phyloP scores from a whole-genome alignment of 2,113 vertebrate species.

The Baryphthengus martii region DNA sequence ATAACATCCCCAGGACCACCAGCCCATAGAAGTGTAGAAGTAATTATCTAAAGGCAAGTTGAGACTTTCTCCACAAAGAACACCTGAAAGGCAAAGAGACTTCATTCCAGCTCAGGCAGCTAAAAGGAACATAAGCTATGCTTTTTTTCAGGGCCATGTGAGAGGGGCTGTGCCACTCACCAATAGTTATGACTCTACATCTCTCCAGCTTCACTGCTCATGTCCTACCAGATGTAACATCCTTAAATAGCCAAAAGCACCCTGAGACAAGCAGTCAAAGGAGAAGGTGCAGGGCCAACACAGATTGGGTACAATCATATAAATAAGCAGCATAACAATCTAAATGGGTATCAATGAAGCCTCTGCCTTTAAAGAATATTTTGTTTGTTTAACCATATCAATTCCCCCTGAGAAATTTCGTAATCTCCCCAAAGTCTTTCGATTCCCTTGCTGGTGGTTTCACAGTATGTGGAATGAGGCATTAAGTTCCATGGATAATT shows the following conservation, averaged over 20 bases:
- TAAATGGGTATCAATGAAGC: neutral
- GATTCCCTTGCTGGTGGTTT: neutral
- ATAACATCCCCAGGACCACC: neutral
- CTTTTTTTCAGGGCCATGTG: neutral
- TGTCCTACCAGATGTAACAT: neutral
- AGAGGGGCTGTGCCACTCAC: neutral
- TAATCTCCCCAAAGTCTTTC: neutral
- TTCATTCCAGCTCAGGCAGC: neutral
- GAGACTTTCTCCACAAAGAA: neutral
- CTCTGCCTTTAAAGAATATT: neutral
- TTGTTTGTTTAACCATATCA: neutral
- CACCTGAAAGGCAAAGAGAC: neutral
- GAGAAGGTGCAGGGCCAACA: neutral
- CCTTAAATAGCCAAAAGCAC: neutral
- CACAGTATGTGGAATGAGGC: neutral
- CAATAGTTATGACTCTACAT: fast-evolving
- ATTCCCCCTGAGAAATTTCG: neutral
- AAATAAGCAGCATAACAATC: neutral
- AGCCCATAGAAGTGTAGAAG: neutral
- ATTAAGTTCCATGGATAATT: neutral
- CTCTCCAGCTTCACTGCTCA: neutral
- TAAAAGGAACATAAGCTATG: neutral
- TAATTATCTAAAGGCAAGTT: neutral
- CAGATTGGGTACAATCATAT: neutral
- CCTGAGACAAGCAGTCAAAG: neutral